Evolutionary conservation across 1,140 invertebrate species (phyloP).

Genomic region (Nephila pilipes): DNA sequence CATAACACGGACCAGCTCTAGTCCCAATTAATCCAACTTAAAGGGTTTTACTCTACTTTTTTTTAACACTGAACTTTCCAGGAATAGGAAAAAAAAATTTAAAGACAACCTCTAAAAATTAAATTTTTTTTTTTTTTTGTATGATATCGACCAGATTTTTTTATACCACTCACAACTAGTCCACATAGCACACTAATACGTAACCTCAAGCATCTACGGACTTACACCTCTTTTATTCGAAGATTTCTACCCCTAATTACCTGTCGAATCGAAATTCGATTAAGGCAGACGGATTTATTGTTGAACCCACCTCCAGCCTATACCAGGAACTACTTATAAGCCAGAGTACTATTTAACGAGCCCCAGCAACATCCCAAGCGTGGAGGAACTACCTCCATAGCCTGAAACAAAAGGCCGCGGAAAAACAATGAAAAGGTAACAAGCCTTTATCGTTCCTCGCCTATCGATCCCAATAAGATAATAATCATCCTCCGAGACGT

Average conservation of each 20-base stretch:
- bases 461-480: constrained; percentile 43
- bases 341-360: neutral
- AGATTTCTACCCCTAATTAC: neutral
- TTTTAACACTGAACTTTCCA: too few species aligned
- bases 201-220: neutral
- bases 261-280: constrained; percentile 22
- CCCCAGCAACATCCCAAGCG: neutral
- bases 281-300: neutral
- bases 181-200: neutral
- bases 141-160: too few species aligned
- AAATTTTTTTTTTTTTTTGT: too few species aligned
- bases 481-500: constrained; percentile 25
- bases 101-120: too few species aligned
- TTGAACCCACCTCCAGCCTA: neutral
- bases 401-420: neutral
- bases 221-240: neutral
- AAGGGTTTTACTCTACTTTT: too few species aligned
- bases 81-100: too few species aligned
- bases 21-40: too few species aligned
- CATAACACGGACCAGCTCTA: too few species aligned
- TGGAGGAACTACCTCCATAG: neutral
- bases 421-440: constrained; percentile 27
- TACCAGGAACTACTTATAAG: constrained; percentile 27
- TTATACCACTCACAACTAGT: too few species aligned
- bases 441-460: neutral